Conservation (phyloP, 2,888 invertebrate genomes). For the Drosophila fungiperda region DNA sequence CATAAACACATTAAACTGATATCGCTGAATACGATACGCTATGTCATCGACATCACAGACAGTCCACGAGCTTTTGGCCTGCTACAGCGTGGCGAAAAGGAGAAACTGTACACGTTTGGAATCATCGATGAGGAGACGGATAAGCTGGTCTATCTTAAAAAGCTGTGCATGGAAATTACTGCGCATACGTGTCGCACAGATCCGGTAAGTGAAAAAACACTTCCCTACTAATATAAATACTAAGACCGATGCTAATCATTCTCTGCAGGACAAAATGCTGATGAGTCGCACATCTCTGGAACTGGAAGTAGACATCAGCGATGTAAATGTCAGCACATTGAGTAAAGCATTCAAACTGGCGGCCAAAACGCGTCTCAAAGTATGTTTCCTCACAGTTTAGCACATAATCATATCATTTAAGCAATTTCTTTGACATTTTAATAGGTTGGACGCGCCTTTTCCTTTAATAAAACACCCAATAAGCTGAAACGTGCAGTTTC, state of each 20-base stretch:
- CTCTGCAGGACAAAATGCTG: conserved; percentile 83
- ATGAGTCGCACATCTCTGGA: conserved; percentile 87
- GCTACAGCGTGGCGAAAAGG: conserved; percentile 95
- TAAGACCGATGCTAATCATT: not conserved
- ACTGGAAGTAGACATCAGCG: conserved; percentile 94
- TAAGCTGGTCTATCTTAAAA: conserved; percentile 92
- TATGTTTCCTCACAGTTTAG: conserved; percentile 64
- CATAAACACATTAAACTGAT: conserved; percentile 96
- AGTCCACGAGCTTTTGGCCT: conserved; percentile 96
- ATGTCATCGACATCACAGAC: conserved; percentile 95
- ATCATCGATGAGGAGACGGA: conserved; percentile 93
- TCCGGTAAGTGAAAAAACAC: conserved; percentile 89
- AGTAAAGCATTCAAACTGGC: conserved; percentile 97
- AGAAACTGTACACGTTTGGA: conserved; percentile 94
- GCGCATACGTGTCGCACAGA: conserved; percentile 96
- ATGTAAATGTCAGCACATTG: conserved; percentile 93
- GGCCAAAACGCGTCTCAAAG: conserved; percentile 92
- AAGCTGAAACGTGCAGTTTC: conserved; percentile 97
- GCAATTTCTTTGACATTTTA: conserved; percentile 28
- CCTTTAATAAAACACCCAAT: conserved; percentile 97
- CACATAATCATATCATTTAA: not conserved
- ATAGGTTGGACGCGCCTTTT: conserved; percentile 95
- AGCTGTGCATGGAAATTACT: conserved; percentile 95
- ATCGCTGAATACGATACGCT: conserved; percentile 94
- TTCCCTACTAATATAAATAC: not conserved